Base-by-base conservation (phyloP, 2,888 invertebrate genomes). In the Subacronicta megacephala region DNA sequence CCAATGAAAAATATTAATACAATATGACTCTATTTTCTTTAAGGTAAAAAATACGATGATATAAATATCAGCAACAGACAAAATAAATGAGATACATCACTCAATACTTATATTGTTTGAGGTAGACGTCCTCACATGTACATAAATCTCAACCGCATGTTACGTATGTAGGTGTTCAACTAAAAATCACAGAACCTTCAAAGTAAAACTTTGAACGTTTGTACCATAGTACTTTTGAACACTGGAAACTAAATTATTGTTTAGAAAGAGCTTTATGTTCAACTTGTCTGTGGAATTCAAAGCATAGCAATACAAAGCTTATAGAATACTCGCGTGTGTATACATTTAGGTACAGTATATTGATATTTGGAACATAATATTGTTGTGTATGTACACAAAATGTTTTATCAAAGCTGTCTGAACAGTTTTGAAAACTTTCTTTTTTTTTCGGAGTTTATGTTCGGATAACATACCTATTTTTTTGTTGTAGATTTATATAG, bases 211-310 rank as follows among this genome's bases (percentile, higher is more conserved):
- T 47, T 33, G 45, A 16, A 50, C 49, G 36, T 37, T 37, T 37
- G 17, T 20, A 20, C 2, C 5, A 4, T n/a, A 38, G 7, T 23
- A 42, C 16, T 62, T 54, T 20, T 3, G 33, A 53, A 62, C 31
- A 38, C 40, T 54, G 18, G 1, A 49, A 59, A 44, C 38, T 49
- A 49, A 44, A 49, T 60, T 49, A 56, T 62, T 69, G 53, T 42
- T 36, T 31, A 33, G 53, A 29, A 17, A 23, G 1, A 7, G 20
- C 46, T 55, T 51, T 43, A 12, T 53, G 49, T n/a, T 12, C 44
- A 46, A 58, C 35, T 44, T 23, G 33, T 41, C n/a, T 44, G 33
- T 18, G n/a, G n/a, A 29, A 40, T 54, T 35, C 44, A 33, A 18
- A 38, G 43, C 18, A 40, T 26, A n/a, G n/a, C n/a, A n/a, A n/a